A percentile compares a stretch with the other conserved stretches of the same genome.
Evolutionary conservation across 2,888 invertebrate species (phyloP).

Genomic region (Melanophora roralis): DNA sequence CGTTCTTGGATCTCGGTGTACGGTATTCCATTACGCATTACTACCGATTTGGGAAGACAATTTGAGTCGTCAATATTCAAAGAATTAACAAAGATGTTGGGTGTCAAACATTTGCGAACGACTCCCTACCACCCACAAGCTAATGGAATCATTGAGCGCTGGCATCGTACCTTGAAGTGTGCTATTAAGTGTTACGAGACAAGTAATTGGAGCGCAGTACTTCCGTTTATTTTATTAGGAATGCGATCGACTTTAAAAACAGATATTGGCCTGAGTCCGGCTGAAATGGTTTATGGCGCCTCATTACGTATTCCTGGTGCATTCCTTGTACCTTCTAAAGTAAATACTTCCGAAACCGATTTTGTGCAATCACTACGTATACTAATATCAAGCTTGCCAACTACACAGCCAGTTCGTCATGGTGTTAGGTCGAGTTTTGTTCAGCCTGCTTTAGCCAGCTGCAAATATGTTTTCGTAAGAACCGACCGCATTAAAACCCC

Average conservation of each 20-base stretch:
- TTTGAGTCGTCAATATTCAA: too few relatives aligned
- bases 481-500: background rate
- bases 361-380: background rate
- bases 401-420: background rate
- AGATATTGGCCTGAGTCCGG: background rate
- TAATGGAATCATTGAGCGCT: too few relatives aligned
- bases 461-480: background rate
- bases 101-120: background rate
- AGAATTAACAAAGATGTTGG: background rate
- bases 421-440: background rate
- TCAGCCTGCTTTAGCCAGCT: background rate
- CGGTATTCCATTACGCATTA: background rate
- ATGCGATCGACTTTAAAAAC: background rate
- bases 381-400: background rate
- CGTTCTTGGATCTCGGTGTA: background rate
- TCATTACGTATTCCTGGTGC: background rate
- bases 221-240: background rate
- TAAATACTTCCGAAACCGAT: background rate
- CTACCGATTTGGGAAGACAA: too few relatives aligned
- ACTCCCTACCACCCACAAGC: too few relatives aligned
- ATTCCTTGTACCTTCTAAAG: background rate
- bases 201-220: background rate
- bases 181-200: background rate
- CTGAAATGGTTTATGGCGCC: background rate
- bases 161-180: slow-evolving; percentile 3